Percentiles rank a stretch among this genome's conserved stretches.
phyloP scores from a whole-genome alignment of 2,113 vertebrate genomes.

The Colius striatus region DNA sequence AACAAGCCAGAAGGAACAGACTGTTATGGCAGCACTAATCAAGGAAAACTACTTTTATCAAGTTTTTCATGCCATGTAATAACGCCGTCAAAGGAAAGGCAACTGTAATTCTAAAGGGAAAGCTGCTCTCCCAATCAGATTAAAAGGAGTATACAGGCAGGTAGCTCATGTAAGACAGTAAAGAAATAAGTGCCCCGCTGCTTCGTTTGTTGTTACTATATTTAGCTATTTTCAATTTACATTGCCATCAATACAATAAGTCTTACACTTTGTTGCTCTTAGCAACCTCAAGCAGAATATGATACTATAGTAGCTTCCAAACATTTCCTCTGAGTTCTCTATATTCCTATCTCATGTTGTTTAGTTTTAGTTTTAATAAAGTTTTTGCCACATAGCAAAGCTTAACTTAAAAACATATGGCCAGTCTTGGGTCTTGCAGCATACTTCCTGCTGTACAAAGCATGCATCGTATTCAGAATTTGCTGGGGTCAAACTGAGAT shows the following conservation, averaged over 20 bases:
- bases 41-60: background rate
- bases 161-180: background rate
- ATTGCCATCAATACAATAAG: background rate
- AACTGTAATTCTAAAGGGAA: background rate
- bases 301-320: background rate
- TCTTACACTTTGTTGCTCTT: background rate
- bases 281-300: background rate
- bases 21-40: background rate
- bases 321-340: background rate
- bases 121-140: background rate
- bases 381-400: background rate
- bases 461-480: background rate
- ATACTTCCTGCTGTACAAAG: background rate
- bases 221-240: conserved; percentile 6
- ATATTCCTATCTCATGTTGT: background rate
- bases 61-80: background rate
- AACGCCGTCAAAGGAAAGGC: background rate
- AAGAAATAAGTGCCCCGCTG: background rate
- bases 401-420: background rate
- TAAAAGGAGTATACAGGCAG: background rate
- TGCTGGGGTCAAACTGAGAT: background rate
- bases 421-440: background rate
- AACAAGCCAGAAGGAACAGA: background rate
- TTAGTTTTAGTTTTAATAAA: background rate
- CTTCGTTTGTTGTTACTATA: background rate